Percentiles rank a stretch among this genome's conserved stretches.
Evolutionary conservation across 1,140 invertebrate genomes (phyloP).

Genomic region (Zophobas morio): DNA sequence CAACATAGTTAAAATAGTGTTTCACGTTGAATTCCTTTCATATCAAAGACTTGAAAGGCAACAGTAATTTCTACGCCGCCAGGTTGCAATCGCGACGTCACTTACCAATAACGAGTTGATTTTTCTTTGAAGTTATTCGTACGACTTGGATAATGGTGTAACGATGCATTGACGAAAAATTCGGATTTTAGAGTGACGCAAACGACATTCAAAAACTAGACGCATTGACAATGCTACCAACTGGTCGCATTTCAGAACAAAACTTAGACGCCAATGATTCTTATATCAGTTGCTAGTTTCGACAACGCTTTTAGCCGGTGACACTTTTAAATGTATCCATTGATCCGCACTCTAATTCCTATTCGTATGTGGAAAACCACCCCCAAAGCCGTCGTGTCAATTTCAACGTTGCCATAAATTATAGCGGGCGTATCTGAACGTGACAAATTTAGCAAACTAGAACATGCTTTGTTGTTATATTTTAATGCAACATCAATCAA

Average conservation of each 20-base stretch:
- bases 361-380: slow-evolving; percentile 4
- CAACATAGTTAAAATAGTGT: not conserved
- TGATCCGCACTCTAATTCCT: slow-evolving; percentile 2
- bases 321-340: slow-evolving; percentile 11
- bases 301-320: not conserved
- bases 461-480: slow-evolving; percentile 28
- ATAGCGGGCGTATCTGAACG: slow-evolving; percentile 27
- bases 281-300: no score
- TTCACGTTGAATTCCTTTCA: slow-evolving; percentile 4
- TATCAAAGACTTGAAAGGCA: not conserved
- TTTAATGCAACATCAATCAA: slow-evolving; percentile 11
- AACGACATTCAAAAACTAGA: no score
- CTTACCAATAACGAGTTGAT: slow-evolving; percentile 2
- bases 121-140: slow-evolving; percentile 4
- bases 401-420: slow-evolving; percentile 32
- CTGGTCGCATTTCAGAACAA: no score
- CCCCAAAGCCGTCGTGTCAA: slow-evolving; percentile 17
- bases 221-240: no score
- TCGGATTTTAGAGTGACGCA: not conserved
- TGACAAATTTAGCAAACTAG: slow-evolving; percentile 33
- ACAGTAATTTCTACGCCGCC: not conserved
- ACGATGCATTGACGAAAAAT: slow-evolving; percentile 6
- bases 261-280: no score
- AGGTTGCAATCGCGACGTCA: not conserved
- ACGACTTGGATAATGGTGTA: not conserved